Base-by-base conservation (phyloP, 2,797 vertebrate species). In the Paguma larvata region DNA sequence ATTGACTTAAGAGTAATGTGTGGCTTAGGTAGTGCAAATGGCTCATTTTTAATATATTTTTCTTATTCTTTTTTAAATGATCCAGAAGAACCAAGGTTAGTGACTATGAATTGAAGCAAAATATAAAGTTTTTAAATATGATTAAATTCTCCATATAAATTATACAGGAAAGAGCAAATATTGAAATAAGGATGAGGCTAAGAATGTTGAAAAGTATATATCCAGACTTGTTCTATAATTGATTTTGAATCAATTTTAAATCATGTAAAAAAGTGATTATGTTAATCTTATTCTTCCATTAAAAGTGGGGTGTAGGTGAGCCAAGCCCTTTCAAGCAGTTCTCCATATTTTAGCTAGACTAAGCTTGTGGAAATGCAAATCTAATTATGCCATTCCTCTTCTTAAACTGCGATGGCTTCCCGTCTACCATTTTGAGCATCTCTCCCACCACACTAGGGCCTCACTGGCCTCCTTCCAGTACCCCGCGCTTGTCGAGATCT, bases 181-280 rank as follows among this genome's bases (percentile, higher is more conserved):
- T 67, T 94, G 95, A 96, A 94, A 83, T 75, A 86, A 94, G 67
- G 13, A 34, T 79, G 68, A 56, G n/a, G 41, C 19, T 84, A 32
- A 83, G 34, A 86, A 78, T 56, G 63, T 84, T 91, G 62, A 91
- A 94, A 96, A 85, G 70, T 93, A n/a, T 48, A 56, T 72, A 56
- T 78, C 62, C 16, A 86, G 12, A 80, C 95, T 80, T 95, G 73
- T 82, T 85, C 19, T 73, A 25, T 62, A 56, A 75, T 41, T 91
- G 41, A 44, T 77, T 65, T 96, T 77, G 30, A 86, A 44, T 95
- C 56, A 51, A 14, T 83, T 92, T 96, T 80, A 84, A 94, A 63
- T 89, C 41, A 73, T 27, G 12, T 86, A 56, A 73, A 51, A 85
- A 89, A 67, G 5, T 38, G 30, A 65, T 48, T 63, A 48, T 70